A percentile compares a stretch with the other conserved stretches of the same genome.
Conservation (phyloP, 2,888 invertebrate species). For the Dugesia japonica region DNA sequence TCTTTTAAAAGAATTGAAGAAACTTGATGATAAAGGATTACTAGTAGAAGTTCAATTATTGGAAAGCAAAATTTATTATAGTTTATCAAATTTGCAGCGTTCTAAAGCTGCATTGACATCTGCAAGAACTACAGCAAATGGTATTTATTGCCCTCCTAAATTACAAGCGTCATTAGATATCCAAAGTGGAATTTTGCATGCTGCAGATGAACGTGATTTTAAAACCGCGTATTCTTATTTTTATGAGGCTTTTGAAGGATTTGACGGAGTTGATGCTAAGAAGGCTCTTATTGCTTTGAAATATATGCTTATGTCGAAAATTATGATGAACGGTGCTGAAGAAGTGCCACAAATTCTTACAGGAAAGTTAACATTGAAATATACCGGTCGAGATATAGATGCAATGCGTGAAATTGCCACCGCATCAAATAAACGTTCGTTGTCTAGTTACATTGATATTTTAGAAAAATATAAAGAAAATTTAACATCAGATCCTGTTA, state of each 20-base stretch:
- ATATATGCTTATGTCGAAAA: conserved; percentile 95
- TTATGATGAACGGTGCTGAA: conserved; percentile 77
- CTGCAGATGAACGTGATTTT: conserved; percentile 97
- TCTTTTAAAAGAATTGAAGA: conserved; percentile 81
- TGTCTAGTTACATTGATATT: conserved; percentile 72
- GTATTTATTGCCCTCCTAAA: conserved; percentile 95
- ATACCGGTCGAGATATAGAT: conserved; percentile 81
- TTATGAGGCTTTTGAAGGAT: conserved; percentile 96
- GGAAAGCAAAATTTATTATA: conserved; percentile 96
- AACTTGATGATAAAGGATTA: conserved; percentile 93
- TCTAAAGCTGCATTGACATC: not conserved
- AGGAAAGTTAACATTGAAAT: conserved; percentile 86
- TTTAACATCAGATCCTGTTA: conserved; percentile 83
- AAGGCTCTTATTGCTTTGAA: conserved; percentile 86
- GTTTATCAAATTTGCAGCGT: conserved; percentile 55
- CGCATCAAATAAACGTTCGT: conserved; percentile 82
- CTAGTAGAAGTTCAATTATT: conserved; percentile 90
- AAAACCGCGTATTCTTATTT: conserved; percentile 99
- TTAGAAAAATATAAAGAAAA: conserved; percentile 70
- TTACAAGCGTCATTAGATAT: conserved; percentile 90
- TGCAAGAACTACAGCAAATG: conserved; percentile 79
- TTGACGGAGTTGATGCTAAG: conserved; percentile 71
- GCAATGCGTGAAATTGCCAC: conserved; percentile 93
- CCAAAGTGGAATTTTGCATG: conserved; percentile 83
- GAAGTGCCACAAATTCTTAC: conserved; percentile 84